Evolutionary conservation across 2,113 vertebrate genomes (phyloP).

Genomic region (Lepus europaeus): DNA sequence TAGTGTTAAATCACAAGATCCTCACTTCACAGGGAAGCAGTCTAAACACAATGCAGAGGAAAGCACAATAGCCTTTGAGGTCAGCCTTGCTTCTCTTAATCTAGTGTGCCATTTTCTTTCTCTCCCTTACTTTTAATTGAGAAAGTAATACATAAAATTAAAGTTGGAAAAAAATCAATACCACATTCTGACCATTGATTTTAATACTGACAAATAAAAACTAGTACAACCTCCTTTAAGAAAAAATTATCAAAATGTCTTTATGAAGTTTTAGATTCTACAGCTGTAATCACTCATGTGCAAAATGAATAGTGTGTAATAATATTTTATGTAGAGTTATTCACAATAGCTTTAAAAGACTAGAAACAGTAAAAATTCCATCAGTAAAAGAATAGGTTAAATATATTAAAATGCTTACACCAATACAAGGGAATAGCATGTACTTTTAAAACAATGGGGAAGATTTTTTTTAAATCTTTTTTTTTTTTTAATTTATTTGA

Average conservation of each 20-base stretch:
- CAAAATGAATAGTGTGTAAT: neutral
- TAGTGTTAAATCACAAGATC: neutral
- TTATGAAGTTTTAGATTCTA: neutral
- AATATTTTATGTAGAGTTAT: neutral
- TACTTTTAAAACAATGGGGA: neutral
- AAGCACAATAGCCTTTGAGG: neutral
- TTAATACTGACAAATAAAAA: neutral
- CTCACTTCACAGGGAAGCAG: neutral
- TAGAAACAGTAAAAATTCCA: neutral
- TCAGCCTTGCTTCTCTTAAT: constrained; percentile 8
- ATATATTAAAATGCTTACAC: neutral
- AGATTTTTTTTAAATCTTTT: neutral
- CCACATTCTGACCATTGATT: neutral
- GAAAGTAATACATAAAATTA: neutral
- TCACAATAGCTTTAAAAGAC: neutral
- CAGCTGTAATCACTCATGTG: neutral
- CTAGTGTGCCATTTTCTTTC: neutral
- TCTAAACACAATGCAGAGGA: neutral
- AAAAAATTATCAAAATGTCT: neutral
- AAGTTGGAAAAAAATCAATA: constrained; percentile 11
- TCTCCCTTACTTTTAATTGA: neutral
- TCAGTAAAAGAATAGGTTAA: neutral
- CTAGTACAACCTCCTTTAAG: neutral
- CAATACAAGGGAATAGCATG: neutral
- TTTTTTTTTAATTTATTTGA: no score